Conservation (phyloP, 2,888 invertebrate genomes). For the Phasia obesa region DNA sequence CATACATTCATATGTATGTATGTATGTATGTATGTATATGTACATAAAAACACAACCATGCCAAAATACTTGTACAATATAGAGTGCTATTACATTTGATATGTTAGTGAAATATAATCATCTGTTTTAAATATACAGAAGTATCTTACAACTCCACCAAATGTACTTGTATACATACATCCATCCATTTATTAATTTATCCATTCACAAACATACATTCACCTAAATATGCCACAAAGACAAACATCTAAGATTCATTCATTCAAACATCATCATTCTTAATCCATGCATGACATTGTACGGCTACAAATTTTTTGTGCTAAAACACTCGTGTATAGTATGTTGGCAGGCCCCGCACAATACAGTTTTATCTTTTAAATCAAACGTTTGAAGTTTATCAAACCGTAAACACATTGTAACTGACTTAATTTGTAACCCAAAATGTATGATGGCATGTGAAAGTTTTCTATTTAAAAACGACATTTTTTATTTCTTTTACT, state of each 20-base stretch:
- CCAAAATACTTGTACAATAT: no score
- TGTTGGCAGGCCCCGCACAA: conserved; percentile 30
- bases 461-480: conserved; percentile 47
- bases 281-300: conserved; percentile 60
- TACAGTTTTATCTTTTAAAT: conserved; percentile 60
- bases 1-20: no score
- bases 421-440: conserved; percentile 59
- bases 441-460: conserved; percentile 49
- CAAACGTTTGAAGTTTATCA: conserved; percentile 68
- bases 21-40: no score
- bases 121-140: conserved; percentile 32
- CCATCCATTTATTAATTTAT: background rate
- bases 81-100: no score
- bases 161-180: background rate
- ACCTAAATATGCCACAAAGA: background rate
- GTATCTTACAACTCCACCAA: background rate
- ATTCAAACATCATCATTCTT: conserved; percentile 39
- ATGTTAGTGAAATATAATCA: conserved; percentile 15
- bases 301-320: no score
- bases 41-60: no score
- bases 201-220: conserved; percentile 1
- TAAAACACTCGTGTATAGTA: background rate
- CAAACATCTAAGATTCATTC: background rate
- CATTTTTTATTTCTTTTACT: background rate
- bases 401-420: conserved; percentile 68